Percentiles rank a stretch among this genome's conserved stretches.
These are phyloP conservation scores for Eriocheir sinensis DNA, from an alignment of 1,140 invertebrate species.

Conservation along the genomic window DNA sequence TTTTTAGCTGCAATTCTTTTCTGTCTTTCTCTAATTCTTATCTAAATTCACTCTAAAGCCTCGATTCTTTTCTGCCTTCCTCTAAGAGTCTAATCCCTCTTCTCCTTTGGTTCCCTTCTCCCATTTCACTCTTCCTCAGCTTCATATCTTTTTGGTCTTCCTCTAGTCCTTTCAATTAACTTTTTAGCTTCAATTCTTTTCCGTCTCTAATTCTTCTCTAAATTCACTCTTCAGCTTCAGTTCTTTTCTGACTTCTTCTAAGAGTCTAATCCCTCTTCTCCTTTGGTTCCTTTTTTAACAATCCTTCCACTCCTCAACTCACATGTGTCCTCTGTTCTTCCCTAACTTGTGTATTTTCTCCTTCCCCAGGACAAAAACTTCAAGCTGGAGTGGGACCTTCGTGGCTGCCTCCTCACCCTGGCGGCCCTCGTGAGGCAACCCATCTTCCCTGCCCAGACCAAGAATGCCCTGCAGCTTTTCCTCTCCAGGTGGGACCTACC, in stretches of 20 bases:
- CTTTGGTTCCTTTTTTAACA: too few species aligned
- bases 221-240: background rate
- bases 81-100: background rate
- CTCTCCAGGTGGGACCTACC: constrained; percentile 80
- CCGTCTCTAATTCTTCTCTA: background rate
- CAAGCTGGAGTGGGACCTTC: constrained; percentile 80
- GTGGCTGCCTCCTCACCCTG: constrained; percentile 81
- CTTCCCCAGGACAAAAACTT: constrained; percentile 82
- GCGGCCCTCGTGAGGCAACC: constrained; percentile 80
- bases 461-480: constrained; percentile 81
- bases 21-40: background rate
- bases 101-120: too few species aligned
- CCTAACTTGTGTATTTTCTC: background rate
- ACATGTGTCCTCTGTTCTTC: background rate
- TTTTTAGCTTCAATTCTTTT: background rate
- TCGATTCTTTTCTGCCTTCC: background rate
- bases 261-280: background rate
- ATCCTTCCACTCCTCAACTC: background rate
- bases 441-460: constrained; percentile 81
- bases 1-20: background rate
- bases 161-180: background rate
- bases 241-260: background rate
- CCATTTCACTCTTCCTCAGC: background rate
- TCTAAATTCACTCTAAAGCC: background rate
- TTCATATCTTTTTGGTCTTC: background rate